Evolutionary conservation across 2,888 invertebrate genomes (phyloP).

Genomic region (Cryptosula pallasiana): DNA sequence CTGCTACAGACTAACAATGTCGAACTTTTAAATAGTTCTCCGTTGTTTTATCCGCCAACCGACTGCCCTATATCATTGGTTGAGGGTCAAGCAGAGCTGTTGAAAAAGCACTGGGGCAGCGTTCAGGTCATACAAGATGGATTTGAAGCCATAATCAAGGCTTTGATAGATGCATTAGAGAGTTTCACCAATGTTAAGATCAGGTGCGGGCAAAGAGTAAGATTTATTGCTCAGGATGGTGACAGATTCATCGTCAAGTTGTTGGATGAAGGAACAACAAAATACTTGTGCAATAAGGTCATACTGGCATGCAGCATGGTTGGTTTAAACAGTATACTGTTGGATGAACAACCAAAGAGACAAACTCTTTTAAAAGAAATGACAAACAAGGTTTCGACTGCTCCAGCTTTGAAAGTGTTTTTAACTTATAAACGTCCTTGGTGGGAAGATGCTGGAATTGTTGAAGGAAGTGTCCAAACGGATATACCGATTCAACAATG

Average conservation of each 20-base stretch:
- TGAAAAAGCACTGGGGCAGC: background rate
- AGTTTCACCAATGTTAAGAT: background rate
- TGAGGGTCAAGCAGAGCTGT: background rate
- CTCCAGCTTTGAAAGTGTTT: background rate
- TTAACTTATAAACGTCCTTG: background rate
- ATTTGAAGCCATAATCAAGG: background rate
- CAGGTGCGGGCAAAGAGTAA: background rate
- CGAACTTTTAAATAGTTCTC: background rate
- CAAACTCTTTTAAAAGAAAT: background rate
- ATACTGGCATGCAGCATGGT: background rate
- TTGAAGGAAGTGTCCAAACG: background rate
- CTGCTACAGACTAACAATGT: background rate
- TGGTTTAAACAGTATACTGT: background rate
- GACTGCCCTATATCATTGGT: background rate
- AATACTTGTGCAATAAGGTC: background rate
- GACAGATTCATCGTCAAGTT: background rate
- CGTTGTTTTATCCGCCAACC: background rate
- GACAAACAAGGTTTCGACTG: background rate
- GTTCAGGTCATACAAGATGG: background rate
- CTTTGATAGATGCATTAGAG: background rate
- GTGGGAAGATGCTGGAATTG: conserved; percentile 7
- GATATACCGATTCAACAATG: background rate
- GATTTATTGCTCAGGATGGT: background rate
- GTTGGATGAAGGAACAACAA: background rate
- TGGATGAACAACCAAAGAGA: background rate